Conservation (phyloP, 1,140 invertebrate genomes). For the Dolichoris vasculosae region DNA sequence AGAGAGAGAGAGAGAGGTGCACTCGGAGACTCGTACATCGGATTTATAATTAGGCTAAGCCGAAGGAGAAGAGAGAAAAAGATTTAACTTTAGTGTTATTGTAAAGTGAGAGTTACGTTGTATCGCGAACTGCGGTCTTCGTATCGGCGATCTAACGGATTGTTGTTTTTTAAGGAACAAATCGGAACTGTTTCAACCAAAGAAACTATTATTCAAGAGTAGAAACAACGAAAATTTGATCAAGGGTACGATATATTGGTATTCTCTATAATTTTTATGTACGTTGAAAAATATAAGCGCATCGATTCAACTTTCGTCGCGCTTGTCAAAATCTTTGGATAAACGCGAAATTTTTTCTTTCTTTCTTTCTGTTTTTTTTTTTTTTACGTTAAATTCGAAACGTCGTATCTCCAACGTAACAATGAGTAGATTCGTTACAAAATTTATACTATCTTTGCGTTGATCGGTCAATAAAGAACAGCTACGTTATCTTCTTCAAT, state of each 20-base stretch:
- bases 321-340: neutral
- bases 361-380: too few relatives aligned
- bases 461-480: neutral
- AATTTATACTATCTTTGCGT: neutral
- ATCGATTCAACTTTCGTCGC: neutral
- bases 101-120: constrained; percentile 2
- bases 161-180: neutral
- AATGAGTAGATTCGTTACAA: neutral
- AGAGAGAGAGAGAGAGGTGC: too few relatives aligned
- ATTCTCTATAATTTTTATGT: neutral
- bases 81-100: constrained; percentile 2
- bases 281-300: neutral
- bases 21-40: neutral
- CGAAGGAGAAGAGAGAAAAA: neutral
- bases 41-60: neutral
- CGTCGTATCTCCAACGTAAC: neutral
- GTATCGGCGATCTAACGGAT: neutral
- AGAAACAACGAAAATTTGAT: neutral
- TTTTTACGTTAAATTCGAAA: neutral
- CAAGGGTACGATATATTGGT: neutral
- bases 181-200: neutral
- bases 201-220: neutral
- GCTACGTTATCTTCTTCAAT: neutral
- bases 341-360: neutral
- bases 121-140: neutral